phyloP scores from a whole-genome alignment of 2,113 vertebrate species.

The Limanda limanda region DNA sequence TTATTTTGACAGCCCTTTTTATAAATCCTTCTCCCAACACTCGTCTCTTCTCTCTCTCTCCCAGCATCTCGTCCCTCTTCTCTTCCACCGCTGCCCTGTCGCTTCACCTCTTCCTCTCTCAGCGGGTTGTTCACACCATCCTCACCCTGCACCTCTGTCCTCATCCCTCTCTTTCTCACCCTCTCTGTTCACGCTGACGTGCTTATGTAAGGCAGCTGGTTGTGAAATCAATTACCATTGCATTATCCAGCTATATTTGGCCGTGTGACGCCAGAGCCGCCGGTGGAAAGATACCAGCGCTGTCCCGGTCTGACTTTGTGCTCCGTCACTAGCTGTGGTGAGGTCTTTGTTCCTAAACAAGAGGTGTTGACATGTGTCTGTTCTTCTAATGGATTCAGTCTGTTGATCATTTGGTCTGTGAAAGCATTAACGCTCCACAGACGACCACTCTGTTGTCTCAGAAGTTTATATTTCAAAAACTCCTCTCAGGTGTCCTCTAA shows the following conservation, averaged over 20 bases:
- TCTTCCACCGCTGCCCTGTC: not conserved
- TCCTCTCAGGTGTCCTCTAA: too few relatives aligned
- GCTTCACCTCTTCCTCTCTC: too few relatives aligned
- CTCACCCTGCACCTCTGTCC: slow-evolving; percentile 1
- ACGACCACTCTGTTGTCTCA: too few relatives aligned
- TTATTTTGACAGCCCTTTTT: too few relatives aligned
- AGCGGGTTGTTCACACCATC: not conserved
- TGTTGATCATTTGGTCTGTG: too few relatives aligned
- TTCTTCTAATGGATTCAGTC: too few relatives aligned
- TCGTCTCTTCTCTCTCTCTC: not conserved
- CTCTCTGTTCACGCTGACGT: slow-evolving; percentile 8
- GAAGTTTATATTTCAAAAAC: too few relatives aligned
- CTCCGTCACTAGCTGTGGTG: not conserved
- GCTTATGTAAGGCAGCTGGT: slow-evolving; percentile 62
- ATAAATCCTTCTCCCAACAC: too few relatives aligned
- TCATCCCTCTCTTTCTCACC: slow-evolving; percentile 23
- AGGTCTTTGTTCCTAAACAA: not conserved
- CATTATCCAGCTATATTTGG: slow-evolving; percentile 55
- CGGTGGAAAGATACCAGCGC: slow-evolving; percentile 22
- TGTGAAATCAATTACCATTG: slow-evolving; percentile 65
- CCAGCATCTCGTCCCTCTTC: not conserved
- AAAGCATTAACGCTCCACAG: too few relatives aligned
- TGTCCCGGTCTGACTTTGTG: not conserved
- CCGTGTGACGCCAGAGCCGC: slow-evolving; percentile 39
- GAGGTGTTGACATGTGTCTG: too few relatives aligned